Base-by-base conservation (phyloP, 1,140 invertebrate species). In the Polyergus mexicanus region DNA sequence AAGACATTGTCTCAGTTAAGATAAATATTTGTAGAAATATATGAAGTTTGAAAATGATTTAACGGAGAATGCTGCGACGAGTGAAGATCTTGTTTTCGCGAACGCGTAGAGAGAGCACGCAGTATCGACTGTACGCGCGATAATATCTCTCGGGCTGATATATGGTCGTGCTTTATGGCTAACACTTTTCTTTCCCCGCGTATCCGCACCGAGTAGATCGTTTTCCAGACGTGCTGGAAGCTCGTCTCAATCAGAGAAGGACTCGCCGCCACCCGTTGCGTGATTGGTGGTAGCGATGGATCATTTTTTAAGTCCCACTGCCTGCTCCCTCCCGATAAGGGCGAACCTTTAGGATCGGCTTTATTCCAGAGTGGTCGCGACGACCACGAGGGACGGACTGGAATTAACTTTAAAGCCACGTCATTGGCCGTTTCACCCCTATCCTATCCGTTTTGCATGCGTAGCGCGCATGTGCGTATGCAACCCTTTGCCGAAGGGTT, bases 301-400 rank as follows among this genome's bases (percentile, higher is more conserved):
- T 94, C 93, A 94, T 94, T 94, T 94, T 94, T 94, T 94, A 93
- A 94, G 89, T 92, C 92, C 58, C 68, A 83, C 38, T 88, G 86
- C 89, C 86, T 86, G 89, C 86, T 92, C 88, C 91, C 86, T 90
- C 87, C 90, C 89, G 93, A 94, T 92, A 93, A 94, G 89, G 93
- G 89, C 74, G 77, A 76, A 71, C 63, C 87, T 47, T 13, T 22
- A 5, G n/a, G 22, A 54, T 90, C 87, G 72, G 25, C 72, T 66
- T 84, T 77, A 54, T 62, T 68, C 77, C 87, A 32, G 68, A 71
- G 44, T 84, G 87, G 63, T 68, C 62, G 74, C 60, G 44, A 35
- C 6, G 80, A 75, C 84, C 56, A 60, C 88, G 86, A 77, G 85
- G 86, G 75, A 87, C 47, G 85, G 72, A 47, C 75, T 51, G 16